These are phyloP conservation scores for Hydrochoerus hydrochaeris DNA, from an alignment of 2,113 vertebrate genomes.

Conservation along the genomic window DNA sequence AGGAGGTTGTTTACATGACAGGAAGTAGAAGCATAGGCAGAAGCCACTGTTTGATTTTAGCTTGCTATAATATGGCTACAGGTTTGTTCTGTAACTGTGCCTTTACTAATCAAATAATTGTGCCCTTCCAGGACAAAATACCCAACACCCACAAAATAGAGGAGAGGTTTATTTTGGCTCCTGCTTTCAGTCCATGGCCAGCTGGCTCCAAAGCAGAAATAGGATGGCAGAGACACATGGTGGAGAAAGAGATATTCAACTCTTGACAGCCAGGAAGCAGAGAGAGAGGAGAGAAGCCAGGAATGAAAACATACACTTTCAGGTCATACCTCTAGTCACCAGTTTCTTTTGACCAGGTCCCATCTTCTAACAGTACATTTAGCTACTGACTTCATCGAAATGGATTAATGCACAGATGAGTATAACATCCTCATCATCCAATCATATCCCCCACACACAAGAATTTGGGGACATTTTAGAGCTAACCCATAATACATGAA, in stretches of 20 bases:
- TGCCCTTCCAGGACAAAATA: background rate
- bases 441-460: background rate
- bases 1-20: no score
- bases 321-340: background rate
- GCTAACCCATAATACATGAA: background rate
- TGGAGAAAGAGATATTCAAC: background rate
- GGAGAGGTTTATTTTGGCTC: background rate
- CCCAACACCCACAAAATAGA: background rate
- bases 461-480: background rate
- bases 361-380: background rate
- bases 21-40: no score
- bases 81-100: no score
- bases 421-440: background rate
- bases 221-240: background rate
- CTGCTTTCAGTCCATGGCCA: background rate
- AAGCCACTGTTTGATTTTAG: no score
- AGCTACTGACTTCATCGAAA: background rate
- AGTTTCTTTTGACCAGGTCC: no score
- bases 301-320: background rate
- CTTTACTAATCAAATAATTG: no score
- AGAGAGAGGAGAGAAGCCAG: background rate
- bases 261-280: background rate
- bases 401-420: background rate
- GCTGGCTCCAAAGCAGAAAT: background rate
- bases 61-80: no score